A percentile compares a stretch with the other conserved stretches of the same genome.
These are phyloP conservation scores for Margarornis squamiger DNA, from an alignment of 2,797 vertebrate genomes.

Conservation along the genomic window DNA sequence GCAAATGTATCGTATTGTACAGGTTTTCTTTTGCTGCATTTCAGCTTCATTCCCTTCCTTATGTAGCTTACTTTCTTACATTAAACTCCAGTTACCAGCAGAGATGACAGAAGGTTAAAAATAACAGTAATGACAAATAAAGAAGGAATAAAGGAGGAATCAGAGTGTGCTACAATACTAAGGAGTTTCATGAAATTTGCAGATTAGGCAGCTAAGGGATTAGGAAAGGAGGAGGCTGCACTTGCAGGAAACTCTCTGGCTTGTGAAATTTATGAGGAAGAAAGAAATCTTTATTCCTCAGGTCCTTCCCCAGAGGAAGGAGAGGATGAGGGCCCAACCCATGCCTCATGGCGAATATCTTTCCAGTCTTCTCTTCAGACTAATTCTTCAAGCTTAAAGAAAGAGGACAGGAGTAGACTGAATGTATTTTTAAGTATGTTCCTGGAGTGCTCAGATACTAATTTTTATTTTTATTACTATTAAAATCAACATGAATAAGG, in stretches of 20 bases:
- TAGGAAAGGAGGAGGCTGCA: background rate
- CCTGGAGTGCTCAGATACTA: background rate
- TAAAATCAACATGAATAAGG: background rate
- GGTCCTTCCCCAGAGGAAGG: background rate
- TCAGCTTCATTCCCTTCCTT: background rate
- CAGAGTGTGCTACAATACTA: background rate
- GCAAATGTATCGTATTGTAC: fast-evolving
- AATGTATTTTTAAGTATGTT: background rate
- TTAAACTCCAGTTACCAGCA: constrained; percentile 6
- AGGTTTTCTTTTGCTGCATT: background rate
- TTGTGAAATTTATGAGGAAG: background rate
- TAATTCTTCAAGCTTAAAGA: background rate
- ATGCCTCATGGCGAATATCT: background rate
- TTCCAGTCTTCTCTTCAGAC: background rate
- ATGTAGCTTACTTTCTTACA: background rate
- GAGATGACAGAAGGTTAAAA: background rate
- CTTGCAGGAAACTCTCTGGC: background rate
- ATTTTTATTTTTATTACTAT: background rate
- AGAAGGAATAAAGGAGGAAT: background rate
- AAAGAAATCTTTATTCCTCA: background rate
- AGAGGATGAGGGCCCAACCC: background rate
- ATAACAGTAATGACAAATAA: background rate
- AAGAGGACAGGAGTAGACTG: background rate
- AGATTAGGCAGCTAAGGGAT: constrained; percentile 13
- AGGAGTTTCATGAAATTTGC: background rate